phyloP scores from a whole-genome alignment of 2,888 invertebrate species.

The Scaeva pyrastri region DNA sequence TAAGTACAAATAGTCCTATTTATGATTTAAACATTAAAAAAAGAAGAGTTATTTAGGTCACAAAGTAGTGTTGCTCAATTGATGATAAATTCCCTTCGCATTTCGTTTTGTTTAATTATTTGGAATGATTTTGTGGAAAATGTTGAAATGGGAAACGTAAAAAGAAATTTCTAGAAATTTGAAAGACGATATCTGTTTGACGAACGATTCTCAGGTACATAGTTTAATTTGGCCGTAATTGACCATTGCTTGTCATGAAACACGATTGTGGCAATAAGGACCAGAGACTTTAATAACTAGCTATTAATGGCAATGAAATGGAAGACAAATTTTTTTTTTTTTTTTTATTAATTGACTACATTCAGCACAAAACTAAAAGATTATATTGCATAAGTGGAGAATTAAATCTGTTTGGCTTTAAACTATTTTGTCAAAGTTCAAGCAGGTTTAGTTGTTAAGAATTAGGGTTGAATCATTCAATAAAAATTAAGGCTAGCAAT shows the following conservation, averaged over 20 bases:
- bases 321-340: neutral
- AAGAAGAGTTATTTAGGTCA: constrained; percentile 6
- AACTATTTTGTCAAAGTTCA: no score
- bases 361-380: no score
- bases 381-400: no score
- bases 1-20: constrained; percentile 43
- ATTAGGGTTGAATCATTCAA: no score
- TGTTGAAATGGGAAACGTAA: neutral
- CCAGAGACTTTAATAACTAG: no score
- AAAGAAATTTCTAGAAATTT: neutral
- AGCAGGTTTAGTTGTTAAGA: no score
- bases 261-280: neutral
- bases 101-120: constrained; percentile 32
- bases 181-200: neutral
- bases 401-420: no score
- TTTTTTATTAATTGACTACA: no score
- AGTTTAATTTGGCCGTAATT: neutral
- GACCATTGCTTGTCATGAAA: neutral
- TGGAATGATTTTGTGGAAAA: neutral
- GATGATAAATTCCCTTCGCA: constrained; percentile 48
- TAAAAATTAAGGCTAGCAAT: no score
- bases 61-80: constrained; percentile 27
- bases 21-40: constrained; percentile 2
- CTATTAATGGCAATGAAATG: neutral
- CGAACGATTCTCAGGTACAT: neutral